A percentile compares a stretch with the other conserved stretches of the same genome.
These are phyloP conservation scores for Halocaridina rubra DNA, from an alignment of 2,888 invertebrate genomes.

Conservation along the genomic window DNA sequence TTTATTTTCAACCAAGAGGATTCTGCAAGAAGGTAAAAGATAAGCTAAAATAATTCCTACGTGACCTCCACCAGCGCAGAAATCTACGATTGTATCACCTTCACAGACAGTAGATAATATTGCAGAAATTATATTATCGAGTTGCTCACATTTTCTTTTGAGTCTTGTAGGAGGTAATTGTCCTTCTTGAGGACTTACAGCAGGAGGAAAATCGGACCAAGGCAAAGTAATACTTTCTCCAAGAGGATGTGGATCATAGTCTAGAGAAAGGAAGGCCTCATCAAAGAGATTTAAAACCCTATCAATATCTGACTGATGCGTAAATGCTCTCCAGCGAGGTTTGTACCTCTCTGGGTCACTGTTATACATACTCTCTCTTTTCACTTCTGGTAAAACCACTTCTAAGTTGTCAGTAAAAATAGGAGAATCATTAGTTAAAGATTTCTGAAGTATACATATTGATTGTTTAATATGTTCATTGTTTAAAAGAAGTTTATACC, in stretches of 20 bases:
- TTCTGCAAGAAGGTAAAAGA: conserved; percentile 80
- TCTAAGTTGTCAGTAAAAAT: neutral
- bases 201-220: conserved; percentile 71
- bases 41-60: conserved; percentile 87
- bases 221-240: neutral
- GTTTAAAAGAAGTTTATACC: conserved; percentile 26
- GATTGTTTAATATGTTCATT: conserved; percentile 64
- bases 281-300: conserved; percentile 66
- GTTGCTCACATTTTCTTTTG: conserved; percentile 83
- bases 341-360: conserved; percentile 82
- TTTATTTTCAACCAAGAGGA: conserved; percentile 91
- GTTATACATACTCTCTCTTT: conserved; percentile 79
- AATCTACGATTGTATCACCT: conserved; percentile 85
- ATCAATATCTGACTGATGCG: conserved; percentile 81
- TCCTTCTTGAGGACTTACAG: conserved; percentile 74
- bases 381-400: conserved; percentile 70
- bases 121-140: conserved; percentile 85
- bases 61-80: conserved; percentile 95
- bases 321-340: conserved; percentile 79
- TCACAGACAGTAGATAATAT: conserved; percentile 78
- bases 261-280: conserved; percentile 68
- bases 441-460: conserved; percentile 25
- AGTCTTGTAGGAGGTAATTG: conserved; percentile 81
- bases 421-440: neutral
- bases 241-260: conserved; percentile 5